phyloP scores from a whole-genome alignment of 2,888 invertebrate genomes.

The Villa cingulata region DNA sequence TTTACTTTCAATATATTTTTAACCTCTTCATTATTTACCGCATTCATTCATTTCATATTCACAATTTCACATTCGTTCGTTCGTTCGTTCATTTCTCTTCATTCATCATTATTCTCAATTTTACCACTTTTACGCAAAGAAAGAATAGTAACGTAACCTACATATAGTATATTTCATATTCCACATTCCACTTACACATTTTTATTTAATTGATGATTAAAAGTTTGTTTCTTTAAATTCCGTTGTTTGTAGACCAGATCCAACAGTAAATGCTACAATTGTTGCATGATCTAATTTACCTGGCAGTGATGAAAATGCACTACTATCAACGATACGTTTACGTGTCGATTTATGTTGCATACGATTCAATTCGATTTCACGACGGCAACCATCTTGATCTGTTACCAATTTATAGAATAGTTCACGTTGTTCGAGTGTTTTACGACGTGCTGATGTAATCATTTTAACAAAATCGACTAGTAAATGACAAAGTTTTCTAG shows the following conservation, averaged over 20 bases:
- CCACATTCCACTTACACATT: too few species aligned
- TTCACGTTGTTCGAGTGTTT: constrained; percentile 68
- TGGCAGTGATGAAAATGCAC: constrained; percentile 53
- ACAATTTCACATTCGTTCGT: too few species aligned
- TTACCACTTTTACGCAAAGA: too few species aligned
- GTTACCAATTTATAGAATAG: constrained; percentile 50
- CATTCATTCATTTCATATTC: too few species aligned
- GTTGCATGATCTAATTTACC: constrained; percentile 84
- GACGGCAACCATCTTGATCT: constrained; percentile 38
- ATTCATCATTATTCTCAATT: too few species aligned
- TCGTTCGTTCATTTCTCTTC: too few species aligned
- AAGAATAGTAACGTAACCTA: too few species aligned
- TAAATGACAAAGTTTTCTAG: constrained; percentile 53
- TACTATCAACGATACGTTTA: constrained; percentile 56
- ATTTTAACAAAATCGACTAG: constrained; percentile 64
- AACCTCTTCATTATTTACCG: too few species aligned
- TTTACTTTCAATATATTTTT: too few species aligned
- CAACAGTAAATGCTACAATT: constrained; percentile 66
- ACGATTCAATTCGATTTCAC: constrained; percentile 43
- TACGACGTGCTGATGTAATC: constrained; percentile 68
- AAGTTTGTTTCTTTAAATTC: constrained; percentile 35
- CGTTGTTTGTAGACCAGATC: constrained; percentile 33
- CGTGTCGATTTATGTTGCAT: constrained; percentile 54
- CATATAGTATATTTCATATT: too few species aligned
- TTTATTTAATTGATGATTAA: too few species aligned